Evolutionary conservation across 1,140 invertebrate species (phyloP).

Genomic region (Drosophila biarmipes): DNA sequence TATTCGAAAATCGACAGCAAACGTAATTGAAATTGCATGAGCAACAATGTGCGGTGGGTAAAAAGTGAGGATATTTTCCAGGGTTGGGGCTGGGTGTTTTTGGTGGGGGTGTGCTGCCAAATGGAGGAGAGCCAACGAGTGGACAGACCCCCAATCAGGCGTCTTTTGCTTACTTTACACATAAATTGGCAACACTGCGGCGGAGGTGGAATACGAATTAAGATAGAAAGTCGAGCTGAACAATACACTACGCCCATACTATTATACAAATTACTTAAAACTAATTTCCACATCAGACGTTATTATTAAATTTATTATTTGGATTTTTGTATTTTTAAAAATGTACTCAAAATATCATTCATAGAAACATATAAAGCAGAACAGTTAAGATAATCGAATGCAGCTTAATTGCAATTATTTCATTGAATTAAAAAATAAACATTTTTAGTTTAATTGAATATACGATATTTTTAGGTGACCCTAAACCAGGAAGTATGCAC

Average conservation of each 20-base stretch:
- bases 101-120: slow-evolving; percentile 24
- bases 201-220: slow-evolving; percentile 24
- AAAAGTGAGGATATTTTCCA: not conserved
- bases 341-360: too few relatives aligned
- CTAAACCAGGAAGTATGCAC: too few relatives aligned
- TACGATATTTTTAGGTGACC: too few relatives aligned
- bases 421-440: too few relatives aligned
- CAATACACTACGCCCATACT: slow-evolving; percentile 14
- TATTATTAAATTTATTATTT: too few relatives aligned
- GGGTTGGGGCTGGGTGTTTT: not conserved
- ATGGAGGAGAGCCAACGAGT: slow-evolving; percentile 45
- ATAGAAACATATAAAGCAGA: too few relatives aligned
- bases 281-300: too few relatives aligned
- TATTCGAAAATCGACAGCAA: slow-evolving; percentile 81
- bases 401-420: too few relatives aligned
- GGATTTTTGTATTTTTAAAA: too few relatives aligned
- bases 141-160: slow-evolving; percentile 27
- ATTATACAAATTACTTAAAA: too few relatives aligned
- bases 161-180: slow-evolving; percentile 42
- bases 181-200: slow-evolving; percentile 72
- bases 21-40: slow-evolving; percentile 83
- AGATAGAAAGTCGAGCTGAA: not conserved
- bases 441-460: too few relatives aligned
- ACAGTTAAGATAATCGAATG: too few relatives aligned
- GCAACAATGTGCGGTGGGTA: slow-evolving; percentile 66